Conservation (phyloP, 1,140 invertebrate species). For the Mercenaria mercenaria region DNA sequence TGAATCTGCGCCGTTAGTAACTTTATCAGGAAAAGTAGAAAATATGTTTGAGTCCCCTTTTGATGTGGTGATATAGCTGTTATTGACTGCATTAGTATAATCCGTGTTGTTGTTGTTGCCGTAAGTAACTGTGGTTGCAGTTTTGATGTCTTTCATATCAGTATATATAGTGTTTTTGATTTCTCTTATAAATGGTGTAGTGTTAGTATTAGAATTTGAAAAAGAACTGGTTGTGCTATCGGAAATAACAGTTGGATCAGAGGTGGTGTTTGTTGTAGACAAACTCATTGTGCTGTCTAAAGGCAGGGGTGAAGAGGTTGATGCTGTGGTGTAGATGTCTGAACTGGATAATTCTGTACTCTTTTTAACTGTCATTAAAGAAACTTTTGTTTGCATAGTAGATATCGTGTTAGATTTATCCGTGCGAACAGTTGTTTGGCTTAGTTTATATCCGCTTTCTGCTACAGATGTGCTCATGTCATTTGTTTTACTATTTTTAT, state of each 20-base stretch:
- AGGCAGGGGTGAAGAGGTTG: background rate
- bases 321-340: background rate
- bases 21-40: background rate
- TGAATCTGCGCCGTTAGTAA: too few relatives aligned
- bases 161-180: background rate
- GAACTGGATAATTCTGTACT: too few relatives aligned
- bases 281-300: background rate
- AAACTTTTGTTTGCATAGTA: too few relatives aligned
- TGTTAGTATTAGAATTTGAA: background rate
- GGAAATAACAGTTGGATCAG: background rate
- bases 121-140: background rate
- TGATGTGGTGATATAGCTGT: background rate
- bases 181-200: background rate
- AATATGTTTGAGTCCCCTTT: background rate
- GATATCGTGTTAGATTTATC: too few relatives aligned
- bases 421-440: too few relatives aligned
- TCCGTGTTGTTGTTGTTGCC: background rate
- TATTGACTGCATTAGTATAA: background rate
- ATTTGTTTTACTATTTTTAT: too few relatives aligned
- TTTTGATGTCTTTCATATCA: too few relatives aligned
- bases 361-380: too few relatives aligned
- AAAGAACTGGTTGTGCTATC: background rate
- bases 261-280: background rate
- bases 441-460: too few relatives aligned
- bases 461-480: too few relatives aligned